Evolutionary conservation across 2,888 invertebrate species (phyloP), one percentile per base, ranked within the genome.

Genomic region (Rhabditoides inermis): DNA sequence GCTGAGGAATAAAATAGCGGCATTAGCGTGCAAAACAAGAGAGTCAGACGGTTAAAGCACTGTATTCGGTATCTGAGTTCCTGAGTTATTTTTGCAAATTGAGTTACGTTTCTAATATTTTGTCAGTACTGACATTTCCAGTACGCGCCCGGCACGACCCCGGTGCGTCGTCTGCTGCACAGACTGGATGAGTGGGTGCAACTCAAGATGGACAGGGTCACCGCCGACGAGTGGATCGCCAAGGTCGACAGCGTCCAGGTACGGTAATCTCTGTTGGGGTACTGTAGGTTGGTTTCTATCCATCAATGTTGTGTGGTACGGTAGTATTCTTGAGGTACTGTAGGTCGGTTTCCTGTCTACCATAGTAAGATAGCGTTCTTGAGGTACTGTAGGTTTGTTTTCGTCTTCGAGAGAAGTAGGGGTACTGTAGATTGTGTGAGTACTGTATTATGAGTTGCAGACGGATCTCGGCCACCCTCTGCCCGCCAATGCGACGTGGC

Each of bases 101-200:
- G n/a, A n/a, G n/a, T 27, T 7, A 41, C 23, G 12, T 15, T 12
- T 41, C 6, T n/a, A n/a, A n/a, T n/a, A n/a, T n/a, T n/a, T n/a
- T n/a, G n/a, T n/a, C n/a, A n/a, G 27, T 46, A 45, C 42, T 28
- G 26, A 45, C 37, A 37, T 46, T 45, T 70, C 27, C 69, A 79
- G 72, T 86, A 86, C 76, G 90, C 90, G 73, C 92, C 92, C 1
- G 83, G 86, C 45, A 83, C 85, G 47, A 79, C 80, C 4, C 83
- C 84, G 60, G 85, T 87, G 15, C 82, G 82, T 63, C 77, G 80
- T 15, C 84, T 86, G 63, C 77, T 89, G n/a, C 78, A 79, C 50
- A 82, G 84, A 60, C 79, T 88, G 45, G 80, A 80, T 60, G 79
- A 80, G 56, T 83, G 80, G 70, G 82, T 84, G 2, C 61, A 60